These are phyloP conservation scores for Eucera pruinosa DNA, from an alignment of 2,888 invertebrate species.

Conservation along the genomic window DNA sequence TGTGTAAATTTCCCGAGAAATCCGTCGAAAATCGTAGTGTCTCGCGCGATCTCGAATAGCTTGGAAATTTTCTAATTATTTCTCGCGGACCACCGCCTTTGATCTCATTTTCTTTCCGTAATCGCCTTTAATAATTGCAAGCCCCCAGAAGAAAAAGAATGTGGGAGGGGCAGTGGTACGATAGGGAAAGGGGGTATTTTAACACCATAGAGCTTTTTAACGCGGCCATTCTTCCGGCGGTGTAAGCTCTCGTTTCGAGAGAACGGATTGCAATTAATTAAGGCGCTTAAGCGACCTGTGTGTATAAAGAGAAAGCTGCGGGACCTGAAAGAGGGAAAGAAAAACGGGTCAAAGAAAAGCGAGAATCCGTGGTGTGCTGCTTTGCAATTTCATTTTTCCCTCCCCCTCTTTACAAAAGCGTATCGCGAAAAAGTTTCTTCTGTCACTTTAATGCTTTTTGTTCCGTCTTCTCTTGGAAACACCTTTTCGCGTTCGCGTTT, in stretches of 20 bases:
- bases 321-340: slow-evolving; percentile 19
- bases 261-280: slow-evolving; percentile 63
- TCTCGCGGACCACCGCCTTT: background rate
- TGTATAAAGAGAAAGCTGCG: slow-evolving; percentile 32
- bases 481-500: background rate
- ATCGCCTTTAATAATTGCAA: slow-evolving; percentile 32
- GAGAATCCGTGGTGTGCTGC: background rate
- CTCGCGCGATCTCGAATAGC: background rate
- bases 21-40: too few species aligned
- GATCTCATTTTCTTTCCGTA: slow-evolving; percentile 20
- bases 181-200: slow-evolving; percentile 20
- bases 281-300: slow-evolving; percentile 45
- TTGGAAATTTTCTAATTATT: slow-evolving; percentile 26
- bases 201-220: slow-evolving; percentile 44
- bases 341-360: slow-evolving; percentile 30
- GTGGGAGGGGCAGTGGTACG: too few species aligned
- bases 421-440: background rate
- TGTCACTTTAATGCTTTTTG: background rate
- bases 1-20: too few species aligned
- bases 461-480: background rate
- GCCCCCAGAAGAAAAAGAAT: background rate
- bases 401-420: background rate
- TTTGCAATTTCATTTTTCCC: slow-evolving; percentile 15
- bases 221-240: slow-evolving; percentile 44
- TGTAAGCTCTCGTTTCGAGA: slow-evolving; percentile 33